Conservation (phyloP, 2,113 vertebrate species). For the Mormyrus iriodes region DNA sequence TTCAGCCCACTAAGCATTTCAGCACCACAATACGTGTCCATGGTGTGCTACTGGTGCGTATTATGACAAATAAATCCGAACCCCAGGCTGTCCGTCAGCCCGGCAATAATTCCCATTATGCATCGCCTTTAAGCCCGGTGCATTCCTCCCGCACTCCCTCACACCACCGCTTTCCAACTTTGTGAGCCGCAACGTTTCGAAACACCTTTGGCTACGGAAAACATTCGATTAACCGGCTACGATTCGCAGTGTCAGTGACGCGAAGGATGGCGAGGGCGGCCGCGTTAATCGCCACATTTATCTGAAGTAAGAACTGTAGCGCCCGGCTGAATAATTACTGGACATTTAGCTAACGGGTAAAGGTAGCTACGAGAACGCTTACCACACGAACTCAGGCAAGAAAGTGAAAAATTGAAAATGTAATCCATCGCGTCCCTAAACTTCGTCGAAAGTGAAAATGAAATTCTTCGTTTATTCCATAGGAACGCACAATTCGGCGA, state of each 20-base stretch:
- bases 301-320: neutral
- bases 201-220: neutral
- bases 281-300: neutral
- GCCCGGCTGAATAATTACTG: neutral
- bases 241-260: neutral
- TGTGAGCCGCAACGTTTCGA: neutral
- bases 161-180: neutral
- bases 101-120: neutral
- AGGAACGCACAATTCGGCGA: neutral
- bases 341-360: neutral
- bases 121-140: neutral
- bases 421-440: neutral
- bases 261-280: neutral
- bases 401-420: neutral
- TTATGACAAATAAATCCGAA: neutral
- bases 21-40: neutral
- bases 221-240: neutral
- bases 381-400: constrained; percentile 18
- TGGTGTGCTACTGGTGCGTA: neutral
- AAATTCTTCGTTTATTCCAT: neutral
- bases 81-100: neutral
- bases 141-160: neutral
- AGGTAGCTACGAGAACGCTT: constrained; percentile 1
- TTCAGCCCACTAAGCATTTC: neutral
- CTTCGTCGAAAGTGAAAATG: neutral